Evolutionary conservation across 2,113 vertebrate species (phyloP).

Genomic region (Morone saxatilis): DNA sequence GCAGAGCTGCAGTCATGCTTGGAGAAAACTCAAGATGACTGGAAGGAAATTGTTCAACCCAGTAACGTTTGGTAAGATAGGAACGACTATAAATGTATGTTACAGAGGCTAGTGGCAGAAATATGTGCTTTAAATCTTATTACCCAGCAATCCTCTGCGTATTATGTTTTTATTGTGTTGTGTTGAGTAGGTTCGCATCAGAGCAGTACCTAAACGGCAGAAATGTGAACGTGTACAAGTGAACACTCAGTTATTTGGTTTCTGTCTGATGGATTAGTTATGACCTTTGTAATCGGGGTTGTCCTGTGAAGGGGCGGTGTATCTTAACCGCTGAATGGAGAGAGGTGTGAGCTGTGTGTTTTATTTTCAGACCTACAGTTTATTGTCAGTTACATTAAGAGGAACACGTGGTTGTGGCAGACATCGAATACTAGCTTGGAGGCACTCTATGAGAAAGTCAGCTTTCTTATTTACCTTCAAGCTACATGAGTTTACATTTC

Average conservation of each 20-base stretch:
- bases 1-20: constrained; percentile 50
- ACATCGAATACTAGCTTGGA: not conserved
- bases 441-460: not conserved
- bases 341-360: constrained; percentile 4
- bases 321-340: too few relatives aligned
- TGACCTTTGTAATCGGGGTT: constrained; percentile 1
- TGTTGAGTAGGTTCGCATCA: not conserved
- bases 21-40: constrained; percentile 62
- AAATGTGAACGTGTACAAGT: not conserved
- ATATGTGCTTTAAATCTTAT: not conserved
- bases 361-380: not conserved
- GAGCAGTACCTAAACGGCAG: not conserved
- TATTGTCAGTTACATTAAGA: not conserved
- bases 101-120: not conserved
- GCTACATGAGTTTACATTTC: not conserved
- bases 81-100: not conserved
- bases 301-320: not conserved
- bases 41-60: constrained; percentile 39
- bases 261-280: not conserved
- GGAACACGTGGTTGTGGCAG: constrained; percentile 18
- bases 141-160: not conserved
- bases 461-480: not conserved
- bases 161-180: not conserved
- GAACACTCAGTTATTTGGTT: not conserved
- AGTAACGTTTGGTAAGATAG: constrained; percentile 69